Evolutionary conservation across 2,113 vertebrate species (phyloP).

Genomic region (Paramisgurnus dabryanus): DNA sequence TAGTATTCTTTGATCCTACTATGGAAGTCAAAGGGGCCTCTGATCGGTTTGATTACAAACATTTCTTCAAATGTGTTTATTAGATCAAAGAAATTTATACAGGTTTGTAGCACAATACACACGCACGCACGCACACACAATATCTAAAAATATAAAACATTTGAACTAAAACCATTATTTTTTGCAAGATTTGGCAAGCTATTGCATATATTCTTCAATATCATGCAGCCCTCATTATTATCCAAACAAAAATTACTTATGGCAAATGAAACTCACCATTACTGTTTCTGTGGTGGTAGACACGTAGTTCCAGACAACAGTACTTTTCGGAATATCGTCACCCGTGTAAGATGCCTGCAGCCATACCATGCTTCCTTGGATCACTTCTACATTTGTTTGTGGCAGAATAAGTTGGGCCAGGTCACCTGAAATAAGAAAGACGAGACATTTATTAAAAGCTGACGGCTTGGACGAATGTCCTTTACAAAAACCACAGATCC

Average conservation of each 20-base stretch:
- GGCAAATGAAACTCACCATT: conserved; percentile 58
- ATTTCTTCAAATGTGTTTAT: too few relatives aligned
- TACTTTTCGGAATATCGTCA: conserved; percentile 44
- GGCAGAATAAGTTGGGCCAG: conserved; percentile 58
- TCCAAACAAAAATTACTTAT: neutral
- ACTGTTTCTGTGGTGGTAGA: conserved; percentile 42
- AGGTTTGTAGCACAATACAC: too few relatives aligned
- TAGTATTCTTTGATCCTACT: too few relatives aligned
- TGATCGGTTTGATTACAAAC: too few relatives aligned
- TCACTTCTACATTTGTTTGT: conserved; percentile 59
- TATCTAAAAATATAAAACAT: too few relatives aligned
- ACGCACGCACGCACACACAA: too few relatives aligned
- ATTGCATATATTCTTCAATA: too few relatives aligned
- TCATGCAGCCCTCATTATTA: too few relatives aligned
- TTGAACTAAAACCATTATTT: too few relatives aligned
- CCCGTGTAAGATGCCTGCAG: conserved; percentile 73
- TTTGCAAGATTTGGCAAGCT: too few relatives aligned
- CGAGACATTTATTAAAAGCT: neutral
- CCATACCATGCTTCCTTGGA: conserved; percentile 74
- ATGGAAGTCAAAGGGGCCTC: too few relatives aligned
- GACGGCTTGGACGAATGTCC: neutral
- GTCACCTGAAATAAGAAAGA: conserved; percentile 58
- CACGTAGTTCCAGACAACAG: conserved; percentile 70
- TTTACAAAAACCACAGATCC: neutral
- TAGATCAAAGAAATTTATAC: too few relatives aligned